A percentile compares a stretch with the other conserved stretches of the same genome.
Evolutionary conservation across 2,797 vertebrate species (phyloP).

Genomic region (Enteromius argenteus): DNA sequence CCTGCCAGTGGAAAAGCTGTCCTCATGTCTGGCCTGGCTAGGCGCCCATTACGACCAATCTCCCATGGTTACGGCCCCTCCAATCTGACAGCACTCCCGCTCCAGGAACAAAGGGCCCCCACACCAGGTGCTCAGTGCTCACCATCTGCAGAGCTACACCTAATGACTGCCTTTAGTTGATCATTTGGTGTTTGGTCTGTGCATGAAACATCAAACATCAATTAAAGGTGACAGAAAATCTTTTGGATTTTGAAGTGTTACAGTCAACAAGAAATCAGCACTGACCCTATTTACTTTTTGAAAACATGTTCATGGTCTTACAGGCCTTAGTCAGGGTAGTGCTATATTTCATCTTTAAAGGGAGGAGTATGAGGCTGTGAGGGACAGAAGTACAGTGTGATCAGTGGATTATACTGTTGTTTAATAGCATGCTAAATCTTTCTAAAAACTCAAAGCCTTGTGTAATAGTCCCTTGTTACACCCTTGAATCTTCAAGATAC

Average conservation of each 20-base stretch:
- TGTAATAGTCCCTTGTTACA: too few species aligned
- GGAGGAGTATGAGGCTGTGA: neutral
- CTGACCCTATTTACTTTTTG: neutral
- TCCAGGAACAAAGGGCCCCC: slow-evolving; percentile 48
- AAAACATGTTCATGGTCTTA: neutral
- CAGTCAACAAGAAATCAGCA: neutral
- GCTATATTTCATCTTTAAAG: neutral
- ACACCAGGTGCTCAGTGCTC: slow-evolving; percentile 33
- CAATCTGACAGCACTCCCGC: slow-evolving; percentile 41
- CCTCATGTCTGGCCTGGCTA: slow-evolving; percentile 48
- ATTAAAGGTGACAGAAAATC: slow-evolving; percentile 20
- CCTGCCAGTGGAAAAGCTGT: slow-evolving; percentile 38
- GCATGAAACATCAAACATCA: slow-evolving; percentile 21
- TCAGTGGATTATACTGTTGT: neutral
- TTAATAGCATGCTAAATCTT: neutral
- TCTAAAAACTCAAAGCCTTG: neutral
- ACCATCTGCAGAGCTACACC: slow-evolving; percentile 43
- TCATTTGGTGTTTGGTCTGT: slow-evolving; percentile 32
- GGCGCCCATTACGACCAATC: slow-evolving; percentile 51
- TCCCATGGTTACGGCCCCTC: slow-evolving; percentile 46
- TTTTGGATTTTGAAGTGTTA: neutral
- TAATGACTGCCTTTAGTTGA: slow-evolving; percentile 30
- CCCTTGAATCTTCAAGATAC: too few species aligned
- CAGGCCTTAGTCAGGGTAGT: neutral
- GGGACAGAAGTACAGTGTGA: neutral